Percentiles rank a stretch among this genome's conserved stretches.
These are phyloP conservation scores for Tokudaia muenninki DNA, from an alignment of 2,797 vertebrate genomes.

Conservation along the genomic window DNA sequence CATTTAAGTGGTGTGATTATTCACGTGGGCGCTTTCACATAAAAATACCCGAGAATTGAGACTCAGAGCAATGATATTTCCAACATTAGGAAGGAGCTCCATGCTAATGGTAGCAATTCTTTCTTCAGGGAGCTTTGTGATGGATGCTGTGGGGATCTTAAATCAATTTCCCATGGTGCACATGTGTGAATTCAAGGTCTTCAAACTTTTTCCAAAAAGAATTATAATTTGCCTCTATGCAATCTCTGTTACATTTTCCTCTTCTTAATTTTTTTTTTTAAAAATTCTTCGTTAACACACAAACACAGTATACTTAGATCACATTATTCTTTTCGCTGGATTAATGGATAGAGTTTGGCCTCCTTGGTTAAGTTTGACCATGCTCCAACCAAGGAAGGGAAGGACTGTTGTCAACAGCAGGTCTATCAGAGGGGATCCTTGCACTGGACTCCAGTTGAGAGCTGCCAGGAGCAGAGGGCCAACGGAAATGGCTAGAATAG, in stretches of 20 bases:
- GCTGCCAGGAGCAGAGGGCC: background rate
- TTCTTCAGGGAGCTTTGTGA: background rate
- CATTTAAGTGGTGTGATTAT: background rate
- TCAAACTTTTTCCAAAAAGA: background rate
- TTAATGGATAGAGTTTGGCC: background rate
- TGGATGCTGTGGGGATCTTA: background rate
- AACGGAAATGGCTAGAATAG: background rate
- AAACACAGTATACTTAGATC: background rate
- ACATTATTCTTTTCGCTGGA: background rate
- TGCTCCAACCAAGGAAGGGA: background rate
- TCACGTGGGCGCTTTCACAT: background rate
- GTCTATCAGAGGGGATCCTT: background rate
- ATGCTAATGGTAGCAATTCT: too few species aligned
- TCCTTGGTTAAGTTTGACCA: background rate
- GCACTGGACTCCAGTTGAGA: too few species aligned
- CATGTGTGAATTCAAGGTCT: background rate
- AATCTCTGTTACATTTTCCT: background rate
- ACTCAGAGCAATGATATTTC: background rate
- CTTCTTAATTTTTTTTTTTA: background rate
- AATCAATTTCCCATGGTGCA: background rate
- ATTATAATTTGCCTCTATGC: background rate
- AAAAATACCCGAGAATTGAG: background rate
- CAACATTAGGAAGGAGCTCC: accelerated
- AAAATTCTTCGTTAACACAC: background rate
- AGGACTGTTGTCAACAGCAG: accelerated